Base-by-base conservation (phyloP, 2,888 invertebrate genomes). In the Tetragonula carbonaria region DNA sequence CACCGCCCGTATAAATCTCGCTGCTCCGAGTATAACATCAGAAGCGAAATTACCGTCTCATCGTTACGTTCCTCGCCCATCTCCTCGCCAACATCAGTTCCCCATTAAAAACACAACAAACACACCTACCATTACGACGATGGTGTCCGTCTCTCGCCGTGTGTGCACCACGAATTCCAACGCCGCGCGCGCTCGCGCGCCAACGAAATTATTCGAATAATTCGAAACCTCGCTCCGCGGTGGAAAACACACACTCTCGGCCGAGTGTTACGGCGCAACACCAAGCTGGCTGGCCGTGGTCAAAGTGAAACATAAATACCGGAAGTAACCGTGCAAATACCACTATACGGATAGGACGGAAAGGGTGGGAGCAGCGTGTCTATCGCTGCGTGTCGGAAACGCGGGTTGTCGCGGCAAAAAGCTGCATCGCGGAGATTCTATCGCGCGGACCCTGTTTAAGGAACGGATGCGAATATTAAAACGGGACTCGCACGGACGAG, bases 361-460 rank as follows among this genome's bases (percentile, higher is more conserved):
- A 23, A 23, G 23, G n/a, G 77, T 14, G 23, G 66, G 63, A 66
- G 77, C 45, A 71, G 23, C 11, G 33, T 33, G 67, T 51, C 50
- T 70, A 73, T 51, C 70, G 53, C 55, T 65, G 78, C 67, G 63
- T 65, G 76, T 82, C 74, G 82, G 86, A 89, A 87, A 78, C 74
- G 80, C 76, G 78, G 13, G 78, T 62, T 80, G n/a, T 82, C 75
- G 75, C 74, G 45, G 86, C 78, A 83, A 87, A 75, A 86, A 82
- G 23, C 50, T 53, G n/a, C 65, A 74, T 82, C 82, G 63, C 62
- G 68, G 51, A 81, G 89, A 87, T 88, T 86, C 78, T 85, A 87
- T 82, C 85, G 62, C 45, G 63, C 51, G 77, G 23, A 33, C 63
- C 77, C 51, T 66, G 33, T 82, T 86, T 71, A 62, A 59, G 55